Conservation (phyloP, 2,888 invertebrate species). For the Synanthedon andrenaeformis region DNA sequence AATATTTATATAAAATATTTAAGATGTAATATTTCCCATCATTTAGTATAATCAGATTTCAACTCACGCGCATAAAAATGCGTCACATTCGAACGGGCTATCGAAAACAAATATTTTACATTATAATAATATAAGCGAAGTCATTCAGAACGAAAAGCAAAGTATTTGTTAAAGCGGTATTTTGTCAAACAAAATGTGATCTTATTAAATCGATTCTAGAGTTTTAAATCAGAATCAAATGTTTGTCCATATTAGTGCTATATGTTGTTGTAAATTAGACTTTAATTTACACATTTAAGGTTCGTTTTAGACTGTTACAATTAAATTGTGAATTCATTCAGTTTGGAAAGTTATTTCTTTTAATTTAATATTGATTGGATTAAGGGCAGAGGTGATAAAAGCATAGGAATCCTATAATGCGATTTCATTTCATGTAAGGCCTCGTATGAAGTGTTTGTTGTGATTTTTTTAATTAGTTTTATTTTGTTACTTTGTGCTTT, state of each 20-base stretch:
- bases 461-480: too few species aligned
- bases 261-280: neutral
- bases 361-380: slow-evolving; percentile 11
- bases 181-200: neutral
- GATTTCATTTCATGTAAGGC: too few species aligned
- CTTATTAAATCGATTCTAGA: neutral
- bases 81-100: neutral
- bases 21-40: neutral
- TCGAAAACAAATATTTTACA: slow-evolving; percentile 4
- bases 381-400: slow-evolving; percentile 8
- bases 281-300: neutral
- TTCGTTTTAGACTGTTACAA: neutral
- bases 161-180: neutral
- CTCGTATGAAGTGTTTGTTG: too few species aligned
- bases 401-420: neutral
- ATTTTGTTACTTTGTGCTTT: too few species aligned
- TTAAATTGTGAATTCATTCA: slow-evolving; percentile 9
- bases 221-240: neutral
- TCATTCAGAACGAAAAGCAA: neutral
- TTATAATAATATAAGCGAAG: neutral
- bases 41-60: slow-evolving; percentile 4
- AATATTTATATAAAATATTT: too few species aligned
- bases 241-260: neutral
- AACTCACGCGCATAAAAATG: neutral
- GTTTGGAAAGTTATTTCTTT: slow-evolving; percentile 9